Base-by-base conservation (phyloP, 2,113 vertebrate species). In the Melanostigma gelatinosum region DNA sequence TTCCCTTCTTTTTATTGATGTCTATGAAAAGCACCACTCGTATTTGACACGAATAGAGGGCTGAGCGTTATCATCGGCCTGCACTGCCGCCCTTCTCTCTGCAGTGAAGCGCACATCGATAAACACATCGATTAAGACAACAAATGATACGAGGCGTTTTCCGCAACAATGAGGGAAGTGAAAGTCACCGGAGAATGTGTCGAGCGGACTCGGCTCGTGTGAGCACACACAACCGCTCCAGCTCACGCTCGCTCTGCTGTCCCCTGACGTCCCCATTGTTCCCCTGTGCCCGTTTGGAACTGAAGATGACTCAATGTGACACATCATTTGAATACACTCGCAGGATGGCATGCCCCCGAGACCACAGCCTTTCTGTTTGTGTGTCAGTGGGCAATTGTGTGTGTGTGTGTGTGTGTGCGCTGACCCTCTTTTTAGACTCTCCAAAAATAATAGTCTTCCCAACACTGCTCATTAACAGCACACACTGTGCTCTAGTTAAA, bases 271-370 rank as follows among this genome's bases (percentile, higher is more conserved):
- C 79, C 83, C 65, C 76, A 74, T 88, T 90, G 86, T 91, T 86
- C 75, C 77, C 75, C 77, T 78, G 87, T 80, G 76, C 81, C 77
- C 54, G 24, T 87, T 87, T 73, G 74, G 80, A 88, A 80, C 44
- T 82, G 86, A 88, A 36, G 82, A 88, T 90, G 87, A 93, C 84
- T 86, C 86, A 79, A 70, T 85, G 50, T 85, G 87, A 89, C 87
- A 83, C 82, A 27, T 87, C 74, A 86, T 90, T 91, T 88, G 83
- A 90, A 89, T 87, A 80, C 69, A 83, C 84, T 74, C 18, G n/a
- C 70, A 85, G 58, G 79, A 67, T 44, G 75, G 57, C 75, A 72
- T 78, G 62, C 72, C 85, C 87, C 58, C 55, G 75, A 72, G 86
- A 83, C 72, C 60, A 87, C 83, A 82, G 77, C 74, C 52, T 66